Percentiles rank a stretch among this genome's conserved stretches.
Evolutionary conservation across 2,888 invertebrate species (phyloP).

Genomic region (Linyphia triangularis): DNA sequence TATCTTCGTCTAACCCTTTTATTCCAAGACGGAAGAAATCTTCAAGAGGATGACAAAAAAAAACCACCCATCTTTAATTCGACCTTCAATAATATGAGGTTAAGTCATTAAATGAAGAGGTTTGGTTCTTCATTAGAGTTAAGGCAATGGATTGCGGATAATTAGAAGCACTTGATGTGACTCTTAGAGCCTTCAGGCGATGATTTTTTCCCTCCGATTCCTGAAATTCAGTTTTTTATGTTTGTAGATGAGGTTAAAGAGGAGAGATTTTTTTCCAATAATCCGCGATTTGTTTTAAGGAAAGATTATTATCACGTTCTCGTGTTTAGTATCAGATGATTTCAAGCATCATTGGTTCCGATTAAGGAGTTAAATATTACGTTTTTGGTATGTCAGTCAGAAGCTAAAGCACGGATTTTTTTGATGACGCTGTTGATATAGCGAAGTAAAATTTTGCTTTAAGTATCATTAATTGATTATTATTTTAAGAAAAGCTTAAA

Average conservation of each 20-base stretch:
- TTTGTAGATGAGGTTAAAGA: neutral
- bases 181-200: neutral
- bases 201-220: neutral
- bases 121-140: conserved; percentile 24
- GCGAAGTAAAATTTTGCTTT: no score
- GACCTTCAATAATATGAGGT: conserved; percentile 50
- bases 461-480: no score
- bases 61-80: conserved; percentile 51
- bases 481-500: no score
- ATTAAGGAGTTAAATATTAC: neutral
- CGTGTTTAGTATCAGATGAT: neutral
- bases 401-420: no score
- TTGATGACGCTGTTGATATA: no score
- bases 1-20: conserved; percentile 35
- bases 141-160: conserved; percentile 42
- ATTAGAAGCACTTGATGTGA: conserved; percentile 46
- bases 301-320: neutral
- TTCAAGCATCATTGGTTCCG: neutral
- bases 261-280: neutral
- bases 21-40: conserved; percentile 17
- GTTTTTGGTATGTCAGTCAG: neutral
- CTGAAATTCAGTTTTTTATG: neutral
- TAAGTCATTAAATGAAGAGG: conserved; percentile 49
- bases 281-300: neutral
- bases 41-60: neutral